phyloP scores from a whole-genome alignment of 2,888 invertebrate genomes.

The Metellina segmentata region DNA sequence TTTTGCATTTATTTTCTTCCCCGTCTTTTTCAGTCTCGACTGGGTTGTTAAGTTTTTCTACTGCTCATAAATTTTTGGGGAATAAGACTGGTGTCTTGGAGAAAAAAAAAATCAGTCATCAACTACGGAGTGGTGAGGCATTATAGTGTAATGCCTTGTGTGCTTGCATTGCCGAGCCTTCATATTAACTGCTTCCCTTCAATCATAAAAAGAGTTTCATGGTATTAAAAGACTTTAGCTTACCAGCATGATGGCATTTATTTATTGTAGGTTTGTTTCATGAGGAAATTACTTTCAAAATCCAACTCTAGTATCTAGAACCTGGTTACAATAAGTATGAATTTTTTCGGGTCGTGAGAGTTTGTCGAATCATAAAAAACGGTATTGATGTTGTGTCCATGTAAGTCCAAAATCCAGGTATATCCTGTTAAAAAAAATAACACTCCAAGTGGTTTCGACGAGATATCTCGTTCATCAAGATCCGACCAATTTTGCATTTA shows the following conservation, averaged over 20 bases:
- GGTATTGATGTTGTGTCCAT: no score
- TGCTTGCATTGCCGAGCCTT: not conserved
- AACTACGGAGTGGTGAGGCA: not conserved
- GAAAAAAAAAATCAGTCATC: not conserved
- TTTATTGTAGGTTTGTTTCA: not conserved
- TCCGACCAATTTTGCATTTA: no score
- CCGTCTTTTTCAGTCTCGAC: not conserved
- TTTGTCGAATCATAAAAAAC: no score
- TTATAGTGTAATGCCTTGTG: not conserved
- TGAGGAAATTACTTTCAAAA: not conserved
- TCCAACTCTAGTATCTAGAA: not conserved
- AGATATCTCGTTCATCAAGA: no score
- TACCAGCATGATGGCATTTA: not conserved
- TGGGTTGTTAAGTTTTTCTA: not conserved
- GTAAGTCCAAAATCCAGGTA: no score
- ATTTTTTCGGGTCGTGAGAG: no score
- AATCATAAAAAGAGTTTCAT: not conserved
- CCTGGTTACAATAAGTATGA: no score
- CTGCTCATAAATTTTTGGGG: not conserved
- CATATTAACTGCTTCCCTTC: not conserved
- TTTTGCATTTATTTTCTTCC: not conserved
- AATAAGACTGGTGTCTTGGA: not conserved
- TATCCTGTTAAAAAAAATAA: no score
- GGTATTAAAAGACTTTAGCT: not conserved
- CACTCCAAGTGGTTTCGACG: no score